These are phyloP conservation scores for Clarias platycephalus DNA, from an alignment of 2,797 vertebrate species.

Conservation along the genomic window DNA sequence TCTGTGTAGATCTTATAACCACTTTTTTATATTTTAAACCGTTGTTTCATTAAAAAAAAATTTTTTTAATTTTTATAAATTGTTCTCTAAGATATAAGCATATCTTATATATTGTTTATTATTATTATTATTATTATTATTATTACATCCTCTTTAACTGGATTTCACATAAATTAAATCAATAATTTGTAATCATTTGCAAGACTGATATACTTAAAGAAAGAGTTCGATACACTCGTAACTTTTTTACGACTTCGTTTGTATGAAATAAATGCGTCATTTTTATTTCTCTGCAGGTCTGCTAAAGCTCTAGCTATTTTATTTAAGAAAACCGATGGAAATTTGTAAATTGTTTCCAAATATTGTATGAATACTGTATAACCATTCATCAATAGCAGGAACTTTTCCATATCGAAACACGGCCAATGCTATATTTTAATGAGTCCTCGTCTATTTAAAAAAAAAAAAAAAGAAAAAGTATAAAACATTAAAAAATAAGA, in stretches of 20 bases:
- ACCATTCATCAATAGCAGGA: neutral
- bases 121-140: conserved; percentile 10
- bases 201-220: neutral
- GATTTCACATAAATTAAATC: too few species aligned
- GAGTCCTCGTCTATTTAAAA: conserved; percentile 1
- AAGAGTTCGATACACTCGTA: neutral
- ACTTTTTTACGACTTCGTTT: neutral
- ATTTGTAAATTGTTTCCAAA: too few species aligned
- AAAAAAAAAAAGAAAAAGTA: neutral
- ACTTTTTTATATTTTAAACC: neutral
- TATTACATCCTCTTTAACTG: neutral
- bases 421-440: conserved; percentile 9
- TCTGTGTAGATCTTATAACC: too few species aligned
- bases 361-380: neutral
- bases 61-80: too few species aligned
- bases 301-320: neutral
- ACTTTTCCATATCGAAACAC: neutral
- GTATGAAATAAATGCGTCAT: neutral
- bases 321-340: neutral
- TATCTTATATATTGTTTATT: neutral
- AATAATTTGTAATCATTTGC: neutral
- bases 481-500: neutral
- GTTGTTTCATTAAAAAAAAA: neutral
- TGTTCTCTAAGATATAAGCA: neutral
- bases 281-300: neutral